These are phyloP conservation scores for Cerastis leucographa DNA, from an alignment of 2,888 invertebrate species.

Conservation along the genomic window DNA sequence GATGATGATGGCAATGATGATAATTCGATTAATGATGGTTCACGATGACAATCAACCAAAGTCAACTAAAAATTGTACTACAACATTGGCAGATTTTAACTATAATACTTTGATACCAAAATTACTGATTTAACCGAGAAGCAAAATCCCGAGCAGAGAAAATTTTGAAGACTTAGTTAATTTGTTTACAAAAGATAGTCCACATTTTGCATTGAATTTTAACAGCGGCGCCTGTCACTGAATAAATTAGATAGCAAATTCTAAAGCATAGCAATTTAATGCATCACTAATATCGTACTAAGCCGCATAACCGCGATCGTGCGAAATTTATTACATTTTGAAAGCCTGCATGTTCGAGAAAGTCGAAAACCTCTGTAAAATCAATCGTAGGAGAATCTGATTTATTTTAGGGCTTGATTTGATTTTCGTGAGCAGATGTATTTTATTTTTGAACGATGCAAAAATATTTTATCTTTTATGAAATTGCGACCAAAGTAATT, in stretches of 20 bases:
- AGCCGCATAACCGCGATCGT: slow-evolving; percentile 33
- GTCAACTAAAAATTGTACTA: neutral
- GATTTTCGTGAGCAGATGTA: slow-evolving; percentile 22
- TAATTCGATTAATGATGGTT: neutral
- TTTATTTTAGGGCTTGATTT: slow-evolving; percentile 41
- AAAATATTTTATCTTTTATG: no score
- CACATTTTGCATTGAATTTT: slow-evolving; percentile 41
- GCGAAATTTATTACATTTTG: slow-evolving; percentile 42
- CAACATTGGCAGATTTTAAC: neutral
- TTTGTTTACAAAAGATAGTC: slow-evolving; percentile 18
- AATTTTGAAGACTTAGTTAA: slow-evolving; percentile 1
- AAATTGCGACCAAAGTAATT: neutral
- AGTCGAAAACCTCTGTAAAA: slow-evolving; percentile 28
- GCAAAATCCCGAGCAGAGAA: neutral
- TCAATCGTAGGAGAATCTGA: slow-evolving; percentile 33
- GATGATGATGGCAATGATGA: no score
- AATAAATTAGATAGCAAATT: slow-evolving; percentile 51
- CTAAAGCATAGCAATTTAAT: slow-evolving; percentile 48
- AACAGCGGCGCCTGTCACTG: slow-evolving; percentile 36
- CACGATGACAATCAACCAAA: neutral
- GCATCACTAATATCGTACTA: slow-evolving; percentile 50
- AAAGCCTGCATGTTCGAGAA: slow-evolving; percentile 22
- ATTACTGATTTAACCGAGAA: neutral
- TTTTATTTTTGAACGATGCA: slow-evolving; percentile 1
- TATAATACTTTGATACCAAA: neutral